A percentile compares a stretch with the other conserved stretches of the same genome.
These are phyloP conservation scores for Aphrophora alni DNA, from an alignment of 2,888 invertebrate genomes.

Conservation along the genomic window DNA sequence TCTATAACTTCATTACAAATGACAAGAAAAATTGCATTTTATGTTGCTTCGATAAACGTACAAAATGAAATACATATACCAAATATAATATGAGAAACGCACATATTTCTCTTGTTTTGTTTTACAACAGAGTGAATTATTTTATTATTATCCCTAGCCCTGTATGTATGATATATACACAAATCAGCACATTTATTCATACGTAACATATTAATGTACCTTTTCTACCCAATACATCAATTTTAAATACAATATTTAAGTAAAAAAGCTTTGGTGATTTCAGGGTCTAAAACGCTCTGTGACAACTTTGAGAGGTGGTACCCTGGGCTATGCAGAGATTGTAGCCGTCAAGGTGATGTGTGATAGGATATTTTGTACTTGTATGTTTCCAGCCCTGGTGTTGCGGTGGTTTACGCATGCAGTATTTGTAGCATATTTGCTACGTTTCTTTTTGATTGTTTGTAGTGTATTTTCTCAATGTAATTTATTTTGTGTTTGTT, in stretches of 20 bases:
- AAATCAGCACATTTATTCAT: too few species aligned
- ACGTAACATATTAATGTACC: too few species aligned
- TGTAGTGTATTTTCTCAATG: not conserved
- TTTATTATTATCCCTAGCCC: too few species aligned
- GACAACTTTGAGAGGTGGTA: slow-evolving; percentile 86
- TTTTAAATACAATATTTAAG: not conserved
- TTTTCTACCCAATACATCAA: not conserved
- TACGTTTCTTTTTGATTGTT: not conserved
- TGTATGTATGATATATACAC: too few species aligned
- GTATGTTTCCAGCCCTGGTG: not conserved
- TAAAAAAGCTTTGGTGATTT: slow-evolving; percentile 53
- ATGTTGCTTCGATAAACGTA: too few species aligned
- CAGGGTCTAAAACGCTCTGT: slow-evolving; percentile 95
- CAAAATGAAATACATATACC: too few species aligned
- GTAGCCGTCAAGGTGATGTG: slow-evolving; percentile 93
- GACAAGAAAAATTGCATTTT: too few species aligned
- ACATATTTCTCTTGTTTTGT: too few species aligned
- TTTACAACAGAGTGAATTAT: too few species aligned
- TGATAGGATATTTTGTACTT: slow-evolving; percentile 41
- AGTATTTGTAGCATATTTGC: not conserved
- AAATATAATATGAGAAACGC: too few species aligned
- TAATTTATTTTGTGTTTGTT: not conserved
- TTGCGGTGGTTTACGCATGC: not conserved
- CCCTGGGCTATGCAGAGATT: slow-evolving; percentile 91
- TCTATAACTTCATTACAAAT: too few species aligned